Base-by-base conservation (phyloP, 1,140 invertebrate species). In the Anoplolepis gracilipes region DNA sequence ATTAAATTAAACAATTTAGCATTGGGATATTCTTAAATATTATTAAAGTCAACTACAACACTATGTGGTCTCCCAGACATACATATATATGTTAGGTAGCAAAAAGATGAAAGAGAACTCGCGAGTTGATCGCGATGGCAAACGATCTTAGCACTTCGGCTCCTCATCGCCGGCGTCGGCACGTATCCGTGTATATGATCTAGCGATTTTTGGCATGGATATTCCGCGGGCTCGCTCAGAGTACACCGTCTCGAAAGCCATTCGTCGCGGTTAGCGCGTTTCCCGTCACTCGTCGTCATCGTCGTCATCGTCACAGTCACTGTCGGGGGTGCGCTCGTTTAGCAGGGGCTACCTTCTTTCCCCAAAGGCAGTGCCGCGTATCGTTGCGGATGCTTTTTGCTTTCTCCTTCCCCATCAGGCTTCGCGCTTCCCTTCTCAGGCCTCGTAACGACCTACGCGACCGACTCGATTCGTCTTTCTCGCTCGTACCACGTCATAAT, bases 391-490 rank as follows among this genome's bases (percentile, higher is more conserved):
- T 28, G 75, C 65, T 92, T 92, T 92, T 92, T 92, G 88, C 86
- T 86, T 78, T 78, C 84, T 69, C 82, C 79, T 82, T 86, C 78
- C 81, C 42, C 55, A 13, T 67, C 49, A 11, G 53, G 30, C 76
- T 75, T 73, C 73, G 73, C 61, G 59, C 49, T 81, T 57, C 84
- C 42, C 77, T 61, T 49, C 53, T 55, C 84, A 70, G 59, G 79
- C 77, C 90, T 90, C 75, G 85, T 90, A 91, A 90, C 91, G 88
- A 92, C 90, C 92, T 90, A 90, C 78, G 87, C 90, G 93, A 91
- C 90, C 87, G 85, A 87, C 91, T 91, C 92, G 88, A 93, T 93
- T 88, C 91, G 90, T 94, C 92, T 93, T 92, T 93, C 92, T 93
- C 89, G 88, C 91, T 92, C 90, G 89, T 86, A 85, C 70, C 90